phyloP scores from a whole-genome alignment of 1,140 invertebrate species.

The Propsilocerus akamusi region DNA sequence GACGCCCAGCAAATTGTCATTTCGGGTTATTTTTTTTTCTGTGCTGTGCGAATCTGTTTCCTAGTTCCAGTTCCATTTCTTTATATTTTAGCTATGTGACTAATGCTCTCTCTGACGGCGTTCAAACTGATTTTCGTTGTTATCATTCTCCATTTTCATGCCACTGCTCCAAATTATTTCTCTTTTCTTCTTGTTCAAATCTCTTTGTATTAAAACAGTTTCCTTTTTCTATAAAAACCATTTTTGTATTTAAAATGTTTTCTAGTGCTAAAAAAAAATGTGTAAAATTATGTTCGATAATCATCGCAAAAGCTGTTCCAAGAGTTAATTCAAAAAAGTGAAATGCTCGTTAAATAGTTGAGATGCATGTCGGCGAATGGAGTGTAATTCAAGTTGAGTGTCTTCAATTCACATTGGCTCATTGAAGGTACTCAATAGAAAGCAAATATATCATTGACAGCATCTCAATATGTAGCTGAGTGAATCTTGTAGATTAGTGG shows the following conservation, averaged over 20 bases:
- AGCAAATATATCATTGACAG: too few relatives aligned
- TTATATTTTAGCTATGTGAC: too few relatives aligned
- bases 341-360: too few relatives aligned
- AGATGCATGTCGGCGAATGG: too few relatives aligned
- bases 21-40: too few relatives aligned
- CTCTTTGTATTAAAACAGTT: neutral
- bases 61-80: too few relatives aligned
- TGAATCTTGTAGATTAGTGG: neutral
- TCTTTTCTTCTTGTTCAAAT: neutral
- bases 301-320: constrained; percentile 2
- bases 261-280: neutral
- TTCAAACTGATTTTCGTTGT: neutral
- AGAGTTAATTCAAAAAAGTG: too few relatives aligned
- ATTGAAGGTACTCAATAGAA: too few relatives aligned
- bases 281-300: neutral
- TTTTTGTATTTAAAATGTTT: neutral
- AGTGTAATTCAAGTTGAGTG: neutral
- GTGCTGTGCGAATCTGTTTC: too few relatives aligned
- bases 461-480: too few relatives aligned
- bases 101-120: too few relatives aligned
- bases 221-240: neutral
- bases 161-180: neutral
- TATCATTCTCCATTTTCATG: neutral
- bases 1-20: neutral
- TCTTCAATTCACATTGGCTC: neutral